phyloP scores from a whole-genome alignment of 2,113 vertebrate species.

The Irena cyanogastra region DNA sequence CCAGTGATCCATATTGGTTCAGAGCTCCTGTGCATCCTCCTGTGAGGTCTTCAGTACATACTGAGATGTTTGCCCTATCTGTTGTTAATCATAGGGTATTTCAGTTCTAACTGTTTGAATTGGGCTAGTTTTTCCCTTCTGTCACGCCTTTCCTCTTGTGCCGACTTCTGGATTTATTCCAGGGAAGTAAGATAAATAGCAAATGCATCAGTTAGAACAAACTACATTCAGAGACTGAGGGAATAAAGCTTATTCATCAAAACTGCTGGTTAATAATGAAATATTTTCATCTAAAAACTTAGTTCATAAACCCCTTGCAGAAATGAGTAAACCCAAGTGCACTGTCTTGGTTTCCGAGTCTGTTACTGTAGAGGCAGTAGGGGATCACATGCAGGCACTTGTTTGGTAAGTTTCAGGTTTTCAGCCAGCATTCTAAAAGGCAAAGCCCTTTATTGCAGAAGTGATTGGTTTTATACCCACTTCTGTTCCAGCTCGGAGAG shows the following conservation, averaged over 20 bases:
- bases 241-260: not conserved
- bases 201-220: not conserved
- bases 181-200: not conserved
- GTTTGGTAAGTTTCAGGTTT: not conserved
- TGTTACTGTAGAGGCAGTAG: not conserved
- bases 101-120: not conserved
- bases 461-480: not conserved
- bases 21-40: not conserved
- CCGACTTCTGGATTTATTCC: not conserved
- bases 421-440: not conserved
- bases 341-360: fast-evolving
- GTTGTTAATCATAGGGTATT: not conserved
- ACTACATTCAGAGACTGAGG: not conserved
- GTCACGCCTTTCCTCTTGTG: not conserved
- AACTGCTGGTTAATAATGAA: not conserved
- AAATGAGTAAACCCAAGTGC: not conserved
- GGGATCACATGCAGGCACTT: fast-evolving
- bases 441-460: not conserved
- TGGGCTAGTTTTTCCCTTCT: not conserved
- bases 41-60: not conserved
- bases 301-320: not conserved
- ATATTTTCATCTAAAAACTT: not conserved
- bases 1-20: not conserved
- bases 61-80: not conserved
- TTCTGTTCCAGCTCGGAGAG: not conserved